Evolutionary conservation across 2,888 invertebrate genomes (phyloP).

Genomic region (Orthosia cruda): DNA sequence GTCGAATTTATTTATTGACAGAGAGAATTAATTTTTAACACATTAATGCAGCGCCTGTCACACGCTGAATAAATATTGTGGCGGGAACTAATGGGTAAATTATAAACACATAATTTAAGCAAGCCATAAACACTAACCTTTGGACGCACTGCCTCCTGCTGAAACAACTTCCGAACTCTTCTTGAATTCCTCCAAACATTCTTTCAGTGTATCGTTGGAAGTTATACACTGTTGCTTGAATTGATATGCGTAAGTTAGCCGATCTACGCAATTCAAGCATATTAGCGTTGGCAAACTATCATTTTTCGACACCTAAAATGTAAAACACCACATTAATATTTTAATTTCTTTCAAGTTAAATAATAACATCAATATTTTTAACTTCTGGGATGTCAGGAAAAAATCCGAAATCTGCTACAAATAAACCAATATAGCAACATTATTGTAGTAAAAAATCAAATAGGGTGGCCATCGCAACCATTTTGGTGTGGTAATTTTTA

Average conservation of each 20-base stretch:
- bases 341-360: conserved; percentile 24
- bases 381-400: conserved; percentile 88
- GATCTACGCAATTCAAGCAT: conserved; percentile 89
- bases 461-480: conserved; percentile 92
- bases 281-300: conserved; percentile 89
- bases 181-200: conserved; percentile 89
- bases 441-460: conserved; percentile 87
- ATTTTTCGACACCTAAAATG: conserved; percentile 86
- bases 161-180: conserved; percentile 84
- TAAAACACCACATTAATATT: conserved; percentile 31
- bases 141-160: conserved; percentile 75
- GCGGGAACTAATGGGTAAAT: conserved; percentile 42
- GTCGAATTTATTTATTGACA: neutral
- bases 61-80: conserved; percentile 22
- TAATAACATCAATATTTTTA: conserved; percentile 40
- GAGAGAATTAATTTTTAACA: conserved; percentile 37
- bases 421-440: conserved; percentile 90
- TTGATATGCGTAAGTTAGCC: conserved; percentile 88
- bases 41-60: conserved; percentile 30
- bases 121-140: conserved; percentile 73
- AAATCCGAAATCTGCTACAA: conserved; percentile 83
- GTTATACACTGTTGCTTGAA: conserved; percentile 90
- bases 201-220: conserved; percentile 89
- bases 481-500: conserved; percentile 89
- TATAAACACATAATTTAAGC: neutral